Evolutionary conservation across 2,888 invertebrate genomes (phyloP).

Genomic region (Deroplatys truncata): DNA sequence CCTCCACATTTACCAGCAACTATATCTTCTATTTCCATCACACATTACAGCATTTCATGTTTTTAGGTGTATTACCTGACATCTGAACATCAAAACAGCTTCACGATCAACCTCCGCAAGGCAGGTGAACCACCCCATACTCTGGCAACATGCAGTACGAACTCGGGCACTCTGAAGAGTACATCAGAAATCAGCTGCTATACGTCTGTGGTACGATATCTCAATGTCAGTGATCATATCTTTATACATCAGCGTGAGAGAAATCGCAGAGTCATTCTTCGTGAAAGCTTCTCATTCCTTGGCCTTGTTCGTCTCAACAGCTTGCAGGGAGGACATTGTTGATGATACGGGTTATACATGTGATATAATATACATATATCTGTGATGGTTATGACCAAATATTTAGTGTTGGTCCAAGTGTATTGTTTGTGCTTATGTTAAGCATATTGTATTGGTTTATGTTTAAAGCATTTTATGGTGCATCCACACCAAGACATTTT

Average conservation of each 20-base stretch:
- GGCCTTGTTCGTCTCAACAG: constrained; percentile 26
- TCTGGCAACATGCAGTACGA: constrained; percentile 22
- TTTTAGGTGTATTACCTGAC: constrained; percentile 28
- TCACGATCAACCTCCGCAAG: constrained; percentile 20
- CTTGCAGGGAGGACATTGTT: background rate
- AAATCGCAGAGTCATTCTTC: constrained; percentile 21
- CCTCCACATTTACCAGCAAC: no score
- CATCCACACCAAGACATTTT: no score
- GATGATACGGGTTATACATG: background rate
- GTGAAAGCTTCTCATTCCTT: constrained; percentile 27
- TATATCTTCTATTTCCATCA: no score
- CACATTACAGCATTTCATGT: background rate
- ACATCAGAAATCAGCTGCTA: constrained; percentile 41
- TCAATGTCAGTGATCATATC: constrained; percentile 21
- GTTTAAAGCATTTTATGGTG: no score
- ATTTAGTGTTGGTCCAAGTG: no score
- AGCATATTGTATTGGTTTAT: no score
- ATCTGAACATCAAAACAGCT: constrained; percentile 23
- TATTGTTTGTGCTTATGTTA: no score
- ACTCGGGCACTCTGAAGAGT: constrained; percentile 27
- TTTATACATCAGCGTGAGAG: constrained; percentile 29
- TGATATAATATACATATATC: background rate
- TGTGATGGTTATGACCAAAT: background rate
- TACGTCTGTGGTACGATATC: constrained; percentile 37
- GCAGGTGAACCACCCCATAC: background rate